Evolutionary conservation across 2,113 vertebrate genomes (phyloP).

Genomic region (Cheilinus undulatus): DNA sequence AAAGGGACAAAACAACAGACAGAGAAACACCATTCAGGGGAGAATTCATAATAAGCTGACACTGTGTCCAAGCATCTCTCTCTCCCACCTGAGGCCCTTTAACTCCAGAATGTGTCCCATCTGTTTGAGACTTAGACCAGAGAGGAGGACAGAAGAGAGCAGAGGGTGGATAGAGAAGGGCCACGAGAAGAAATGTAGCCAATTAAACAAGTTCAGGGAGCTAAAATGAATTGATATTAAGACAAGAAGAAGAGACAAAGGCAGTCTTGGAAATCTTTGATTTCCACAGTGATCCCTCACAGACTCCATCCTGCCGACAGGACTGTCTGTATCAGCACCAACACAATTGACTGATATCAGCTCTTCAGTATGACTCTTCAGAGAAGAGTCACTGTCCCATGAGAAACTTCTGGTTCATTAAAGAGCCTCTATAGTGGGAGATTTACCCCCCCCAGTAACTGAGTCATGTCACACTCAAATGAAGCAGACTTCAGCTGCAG

Average conservation of each 20-base stretch:
- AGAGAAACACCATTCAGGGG: slow-evolving; percentile 43
- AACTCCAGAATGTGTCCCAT: slow-evolving; percentile 43
- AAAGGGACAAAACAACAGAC: slow-evolving; percentile 13
- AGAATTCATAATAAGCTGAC: slow-evolving; percentile 63
- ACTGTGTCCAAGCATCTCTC: slow-evolving; percentile 34
- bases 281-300: no score
- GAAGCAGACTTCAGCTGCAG: slow-evolving; percentile 50
- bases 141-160: slow-evolving; percentile 1
- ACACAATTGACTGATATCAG: no score
- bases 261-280: no score
- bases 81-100: slow-evolving; percentile 62
- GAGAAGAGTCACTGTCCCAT: neutral
- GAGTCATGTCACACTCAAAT: slow-evolving; percentile 58
- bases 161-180: neutral
- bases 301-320: no score
- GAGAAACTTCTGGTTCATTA: slow-evolving; percentile 57
- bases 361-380: no score
- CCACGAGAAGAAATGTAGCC: no score
- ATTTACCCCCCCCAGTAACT: slow-evolving; percentile 48
- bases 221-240: neutral
- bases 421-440: slow-evolving; percentile 45
- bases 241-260: no score
- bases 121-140: slow-evolving; percentile 11
- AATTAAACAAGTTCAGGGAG: neutral
- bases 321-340: neutral